A percentile compares a stretch with the other conserved stretches of the same genome.
These are phyloP conservation scores for Clepsis dumicolana DNA, from an alignment of 2,888 invertebrate species.

Conservation along the genomic window DNA sequence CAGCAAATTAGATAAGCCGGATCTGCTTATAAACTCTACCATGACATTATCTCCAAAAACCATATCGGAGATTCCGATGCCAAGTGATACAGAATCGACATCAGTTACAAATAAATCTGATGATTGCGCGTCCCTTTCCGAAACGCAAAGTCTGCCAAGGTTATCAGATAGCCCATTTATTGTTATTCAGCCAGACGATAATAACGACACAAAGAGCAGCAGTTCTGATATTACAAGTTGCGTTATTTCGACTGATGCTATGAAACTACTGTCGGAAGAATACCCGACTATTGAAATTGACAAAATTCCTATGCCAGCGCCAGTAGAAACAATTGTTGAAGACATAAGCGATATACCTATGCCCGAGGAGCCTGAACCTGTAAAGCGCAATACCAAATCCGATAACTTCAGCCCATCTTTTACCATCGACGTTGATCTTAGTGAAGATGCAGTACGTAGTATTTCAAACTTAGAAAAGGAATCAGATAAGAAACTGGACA, in stretches of 20 bases:
- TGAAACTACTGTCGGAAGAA: constrained; percentile 59
- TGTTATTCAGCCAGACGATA: constrained; percentile 56
- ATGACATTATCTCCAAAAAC: constrained; percentile 65
- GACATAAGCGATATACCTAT: constrained; percentile 81
- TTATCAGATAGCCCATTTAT: constrained; percentile 88
- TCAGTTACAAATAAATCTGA: constrained; percentile 62
- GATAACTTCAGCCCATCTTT: constrained; percentile 90
- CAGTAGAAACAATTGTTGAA: constrained; percentile 69
- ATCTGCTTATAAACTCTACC: constrained; percentile 54
- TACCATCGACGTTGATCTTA: constrained; percentile 80
- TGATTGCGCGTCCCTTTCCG: constrained; percentile 70
- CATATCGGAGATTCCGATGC: constrained; percentile 73
- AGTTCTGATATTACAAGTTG: constrained; percentile 49
- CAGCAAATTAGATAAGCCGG: constrained; percentile 74
- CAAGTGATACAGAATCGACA: constrained; percentile 65
- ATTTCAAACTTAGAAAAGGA: constrained; percentile 87
- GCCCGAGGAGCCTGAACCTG: constrained; percentile 67
- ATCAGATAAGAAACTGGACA: constrained; percentile 62
- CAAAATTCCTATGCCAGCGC: constrained; percentile 77
- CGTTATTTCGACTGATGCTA: constrained; percentile 55
- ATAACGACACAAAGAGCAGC: constrained; percentile 52
- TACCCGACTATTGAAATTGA: constrained; percentile 69
- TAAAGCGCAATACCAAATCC: constrained; percentile 61
- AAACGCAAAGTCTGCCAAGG: constrained; percentile 88
- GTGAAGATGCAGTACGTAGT: constrained; percentile 93